Evolutionary conservation across 2,797 vertebrate species (phyloP), one percentile per base, ranked within the genome.

Genomic region (Heliangelus exortis): DNA sequence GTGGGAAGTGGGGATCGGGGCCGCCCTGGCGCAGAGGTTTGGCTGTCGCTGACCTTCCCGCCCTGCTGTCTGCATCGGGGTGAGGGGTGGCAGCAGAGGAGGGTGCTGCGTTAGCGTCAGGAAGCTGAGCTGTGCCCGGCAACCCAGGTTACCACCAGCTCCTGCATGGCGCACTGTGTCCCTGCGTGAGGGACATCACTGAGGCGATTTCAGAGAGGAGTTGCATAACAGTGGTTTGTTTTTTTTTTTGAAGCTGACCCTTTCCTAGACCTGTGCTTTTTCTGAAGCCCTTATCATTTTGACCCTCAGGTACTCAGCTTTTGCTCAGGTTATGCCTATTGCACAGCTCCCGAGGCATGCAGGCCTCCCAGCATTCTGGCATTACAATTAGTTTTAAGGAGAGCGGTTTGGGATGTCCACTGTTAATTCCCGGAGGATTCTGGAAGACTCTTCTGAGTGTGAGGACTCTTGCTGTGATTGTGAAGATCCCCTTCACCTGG

Each of bases 1-100:
- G 6, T 4, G 29, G 26, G 20, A 21, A 7, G 11, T 13, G 9
- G 28, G 34, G 48, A 11, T 36, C 36, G 36, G 36, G 36, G 15
- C 15, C 1, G 20, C 8, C 10, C 5, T 19, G 51, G 3, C 2
- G 2, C 23, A 12, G 31, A 5, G 10, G 15, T 3, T 20, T 14
- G 7, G 43, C 12, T 36, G 11, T 36, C 36, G 36, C 11, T 36
- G 36, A 36, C 39, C 39, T 39, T 39, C 7, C 23, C 22, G 5
- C 39, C 4, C 2, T 7, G 10, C 28, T 13, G 26, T 18, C 20
- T 8, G 15, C 3, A 18, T 34, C 7, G 22, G 34, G 41, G 11
- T 14, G 18, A 4, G 7, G 53, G 33, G 25, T 9, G 8, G 8
- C 9, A 15, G 53, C n/a, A 7, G 43, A 15, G 28, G 33, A 26